Conservation (phyloP, 1,140 invertebrate genomes). For the Lucilia cuprina region DNA sequence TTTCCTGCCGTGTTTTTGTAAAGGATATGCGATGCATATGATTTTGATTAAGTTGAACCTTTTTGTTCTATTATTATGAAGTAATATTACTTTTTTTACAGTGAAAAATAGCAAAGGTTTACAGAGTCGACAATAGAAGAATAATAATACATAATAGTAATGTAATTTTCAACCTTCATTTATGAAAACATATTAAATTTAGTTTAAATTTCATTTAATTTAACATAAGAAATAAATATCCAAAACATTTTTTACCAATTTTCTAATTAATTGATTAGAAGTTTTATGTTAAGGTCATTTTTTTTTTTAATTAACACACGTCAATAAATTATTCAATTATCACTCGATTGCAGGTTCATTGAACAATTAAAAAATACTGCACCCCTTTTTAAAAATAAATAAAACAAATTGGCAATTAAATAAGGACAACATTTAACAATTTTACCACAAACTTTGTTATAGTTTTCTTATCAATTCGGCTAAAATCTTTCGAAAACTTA, state of each 20-base stretch:
- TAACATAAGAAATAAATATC: too few species aligned
- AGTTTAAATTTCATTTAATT: too few species aligned
- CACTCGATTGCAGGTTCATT: neutral
- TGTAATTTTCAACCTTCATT: too few species aligned
- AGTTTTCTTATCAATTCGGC: neutral
- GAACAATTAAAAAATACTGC: neutral
- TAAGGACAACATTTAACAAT: neutral
- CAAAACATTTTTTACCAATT: too few species aligned
- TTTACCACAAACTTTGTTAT: neutral
- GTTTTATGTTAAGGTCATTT: too few species aligned
- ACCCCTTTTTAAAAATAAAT: neutral
- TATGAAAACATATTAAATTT: too few species aligned
- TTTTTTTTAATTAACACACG: too few species aligned
- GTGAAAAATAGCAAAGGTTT: too few species aligned
- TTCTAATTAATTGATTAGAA: too few species aligned
- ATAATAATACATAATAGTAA: too few species aligned
- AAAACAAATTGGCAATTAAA: neutral
- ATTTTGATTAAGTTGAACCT: neutral
- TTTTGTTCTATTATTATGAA: neutral
- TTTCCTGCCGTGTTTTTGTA: neutral
- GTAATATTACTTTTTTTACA: neutral
- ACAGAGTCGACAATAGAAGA: too few species aligned
- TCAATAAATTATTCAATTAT: neutral
- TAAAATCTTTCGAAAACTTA: slow-evolving; percentile 17
- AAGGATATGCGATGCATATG: neutral